Conservation (phyloP, 2,888 invertebrate genomes). For the Drosophila formosana region DNA sequence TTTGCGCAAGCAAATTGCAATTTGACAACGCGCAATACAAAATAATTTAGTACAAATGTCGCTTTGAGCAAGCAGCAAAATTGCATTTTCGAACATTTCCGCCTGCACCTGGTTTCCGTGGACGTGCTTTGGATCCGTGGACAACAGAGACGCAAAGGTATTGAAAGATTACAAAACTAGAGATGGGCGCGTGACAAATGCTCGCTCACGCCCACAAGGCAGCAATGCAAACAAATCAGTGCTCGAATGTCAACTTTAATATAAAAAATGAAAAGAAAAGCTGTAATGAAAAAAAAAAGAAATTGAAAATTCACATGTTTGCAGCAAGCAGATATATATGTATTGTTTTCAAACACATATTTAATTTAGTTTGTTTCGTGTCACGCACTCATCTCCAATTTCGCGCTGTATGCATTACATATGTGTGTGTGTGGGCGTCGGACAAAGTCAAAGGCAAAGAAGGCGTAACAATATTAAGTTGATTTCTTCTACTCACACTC, state of each 20-base stretch:
- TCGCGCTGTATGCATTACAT: conserved; percentile 15
- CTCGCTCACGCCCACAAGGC: conserved; percentile 23
- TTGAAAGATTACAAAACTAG: conserved; percentile 33
- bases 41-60: conserved; percentile 67
- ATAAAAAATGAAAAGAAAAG: neutral
- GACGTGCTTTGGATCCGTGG: conserved; percentile 85
- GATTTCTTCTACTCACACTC: conserved; percentile 3
- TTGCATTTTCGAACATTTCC: conserved; percentile 84
- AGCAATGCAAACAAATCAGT: conserved; percentile 8
- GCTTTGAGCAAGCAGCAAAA: conserved; percentile 78
- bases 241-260: neutral
- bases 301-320: neutral
- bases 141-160: conserved; percentile 85
- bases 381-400: conserved; percentile 22
- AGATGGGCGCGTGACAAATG: conserved; percentile 44
- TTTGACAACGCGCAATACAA: conserved; percentile 35
- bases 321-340: conserved; percentile 7
- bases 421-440: conserved; percentile 29
- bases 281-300: neutral
- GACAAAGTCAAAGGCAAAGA: conserved; percentile 21
- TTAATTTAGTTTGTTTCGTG: neutral
- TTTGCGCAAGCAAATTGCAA: conserved; percentile 34
- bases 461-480: conserved; percentile 9
- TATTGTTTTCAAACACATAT: conserved; percentile 1
- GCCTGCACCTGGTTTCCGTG: conserved; percentile 84